Percentiles rank a stretch among this genome's conserved stretches.
These are phyloP conservation scores for Apostichopus leukothele DNA, from an alignment of 53 echinoderm and acorn worm genomes.

Conservation along the genomic window DNA sequence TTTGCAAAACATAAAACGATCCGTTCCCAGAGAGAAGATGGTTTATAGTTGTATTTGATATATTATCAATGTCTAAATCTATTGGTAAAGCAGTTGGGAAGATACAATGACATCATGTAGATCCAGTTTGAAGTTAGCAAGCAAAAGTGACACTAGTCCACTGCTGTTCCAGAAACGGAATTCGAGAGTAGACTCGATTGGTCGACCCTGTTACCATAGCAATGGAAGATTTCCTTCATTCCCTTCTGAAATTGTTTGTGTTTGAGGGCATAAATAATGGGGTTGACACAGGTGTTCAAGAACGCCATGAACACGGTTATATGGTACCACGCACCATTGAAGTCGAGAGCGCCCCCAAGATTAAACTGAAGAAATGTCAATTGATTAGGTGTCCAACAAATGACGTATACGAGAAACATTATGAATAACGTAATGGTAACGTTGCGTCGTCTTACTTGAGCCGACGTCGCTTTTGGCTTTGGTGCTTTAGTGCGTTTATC, in stretches of 20 bases:
- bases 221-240: constrained; percentile 50
- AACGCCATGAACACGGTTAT: constrained; percentile 81
- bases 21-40: too few relatives aligned
- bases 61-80: too few relatives aligned
- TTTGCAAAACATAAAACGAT: too few relatives aligned
- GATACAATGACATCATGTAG: neutral
- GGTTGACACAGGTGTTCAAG: constrained; percentile 80
- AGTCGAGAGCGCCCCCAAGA: constrained; percentile 75
- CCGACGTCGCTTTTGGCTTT: constrained; percentile 44
- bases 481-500: neutral
- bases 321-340: constrained; percentile 79
- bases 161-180: constrained; percentile 34
- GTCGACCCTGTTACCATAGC: constrained; percentile 28
- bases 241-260: constrained; percentile 80
- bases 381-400: constrained; percentile 96
- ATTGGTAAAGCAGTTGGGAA: neutral
- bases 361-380: constrained; percentile 90
- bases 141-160: constrained; percentile 4
- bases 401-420: constrained; percentile 75
- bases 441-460: constrained; percentile 64
- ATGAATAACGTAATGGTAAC: constrained; percentile 82
- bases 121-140: too few relatives aligned
- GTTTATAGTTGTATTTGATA: too few relatives aligned
- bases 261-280: constrained; percentile 84
- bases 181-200: constrained; percentile 5